Evolutionary conservation across 2,113 vertebrate species (phyloP), one percentile per base, ranked within the genome.

Genomic region (Xiphophorus couchianus): DNA sequence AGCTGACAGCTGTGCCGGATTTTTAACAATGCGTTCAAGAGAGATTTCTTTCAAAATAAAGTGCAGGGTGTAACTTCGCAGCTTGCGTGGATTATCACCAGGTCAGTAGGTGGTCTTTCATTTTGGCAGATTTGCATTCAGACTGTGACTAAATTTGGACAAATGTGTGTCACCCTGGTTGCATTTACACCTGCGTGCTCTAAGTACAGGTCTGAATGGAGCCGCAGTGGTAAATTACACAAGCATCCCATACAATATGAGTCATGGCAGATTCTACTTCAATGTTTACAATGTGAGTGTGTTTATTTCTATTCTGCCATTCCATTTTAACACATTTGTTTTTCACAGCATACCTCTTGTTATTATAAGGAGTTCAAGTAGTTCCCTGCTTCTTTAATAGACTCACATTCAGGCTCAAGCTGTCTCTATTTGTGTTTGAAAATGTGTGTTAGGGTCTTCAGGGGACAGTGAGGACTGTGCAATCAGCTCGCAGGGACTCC

Each of bases 391-490:
- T 48, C 9, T 58, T 58, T 58, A 22, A 58, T n/a, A 25, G 9
- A 10, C 25, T 6, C 19, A 25, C 25, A 6, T 58, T 54, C 17
- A 54, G 48, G 5, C 28, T 62, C 27, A 62, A 25, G 61, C 5
- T 66, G 63, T 39, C 3, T 66, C 9, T 14, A 9, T 37, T 1
- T 65, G 64, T 27, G 31, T 66, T 4, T 8, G 35, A 25, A 25
- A n/a, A 27, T 39, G 29, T 62, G 0, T 76, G n/a, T 25, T 13
- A 88, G 88, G 96, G 88, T 96, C 96, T 70, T 96, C 97, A 0
- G 94, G 95, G 14, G 97, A 98, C 93, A 96, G 95, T 80, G 97
- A 97, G 73, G 96, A 97, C 83, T 97, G 97, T 58, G 83, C 69
- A 5, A 69, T 90, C 4, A 66, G 85, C 61, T 78, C 90, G 31